Percentiles rank a stretch among this genome's conserved stretches.
Evolutionary conservation across 2,888 invertebrate genomes (phyloP).

Genomic region (Drosophila longiperda): DNA sequence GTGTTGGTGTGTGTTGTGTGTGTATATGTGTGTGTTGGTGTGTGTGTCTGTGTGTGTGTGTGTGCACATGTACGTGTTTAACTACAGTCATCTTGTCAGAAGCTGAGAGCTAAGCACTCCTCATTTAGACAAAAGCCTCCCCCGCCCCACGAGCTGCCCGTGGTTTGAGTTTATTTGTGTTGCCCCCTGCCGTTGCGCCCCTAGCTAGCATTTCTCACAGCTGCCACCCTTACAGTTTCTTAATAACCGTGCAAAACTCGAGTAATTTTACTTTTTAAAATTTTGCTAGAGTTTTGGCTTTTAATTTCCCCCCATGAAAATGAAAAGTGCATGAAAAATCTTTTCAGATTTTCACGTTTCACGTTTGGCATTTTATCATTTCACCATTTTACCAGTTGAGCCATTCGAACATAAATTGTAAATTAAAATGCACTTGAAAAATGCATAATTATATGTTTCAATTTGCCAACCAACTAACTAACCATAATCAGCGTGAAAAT

Average conservation of each 20-base stretch:
- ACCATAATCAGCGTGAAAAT: conserved; percentile 61
- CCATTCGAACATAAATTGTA: conserved; percentile 32
- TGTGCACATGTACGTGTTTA: conserved; percentile 67
- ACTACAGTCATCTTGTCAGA: conserved; percentile 57
- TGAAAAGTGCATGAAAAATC: conserved; percentile 52
- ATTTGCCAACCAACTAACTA: conserved; percentile 55
- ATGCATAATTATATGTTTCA: conserved; percentile 44
- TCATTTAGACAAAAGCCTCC: conserved; percentile 55
- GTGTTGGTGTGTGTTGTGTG: conserved; percentile 40
- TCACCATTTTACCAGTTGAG: conserved; percentile 18
- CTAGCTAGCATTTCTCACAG: conserved; percentile 23
- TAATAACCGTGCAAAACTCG: conserved; percentile 52
- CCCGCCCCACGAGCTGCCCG: not conserved
- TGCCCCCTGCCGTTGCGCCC: conserved; percentile 34
- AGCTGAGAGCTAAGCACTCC: conserved; percentile 47
- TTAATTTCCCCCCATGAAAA: conserved; percentile 62
- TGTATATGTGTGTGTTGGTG: conserved; percentile 52
- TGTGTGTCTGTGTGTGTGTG: conserved; percentile 43
- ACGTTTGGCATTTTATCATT: conserved; percentile 29
- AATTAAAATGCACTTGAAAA: conserved; percentile 56
- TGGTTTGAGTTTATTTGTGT: conserved; percentile 1
- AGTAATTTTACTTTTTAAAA: conserved; percentile 47
- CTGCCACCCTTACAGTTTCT: conserved; percentile 31
- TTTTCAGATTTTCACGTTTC: conserved; percentile 10
- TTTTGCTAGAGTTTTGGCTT: conserved; percentile 34